phyloP scores from a whole-genome alignment of 1,140 invertebrate genomes.

The Paralvinella palmiformis region DNA sequence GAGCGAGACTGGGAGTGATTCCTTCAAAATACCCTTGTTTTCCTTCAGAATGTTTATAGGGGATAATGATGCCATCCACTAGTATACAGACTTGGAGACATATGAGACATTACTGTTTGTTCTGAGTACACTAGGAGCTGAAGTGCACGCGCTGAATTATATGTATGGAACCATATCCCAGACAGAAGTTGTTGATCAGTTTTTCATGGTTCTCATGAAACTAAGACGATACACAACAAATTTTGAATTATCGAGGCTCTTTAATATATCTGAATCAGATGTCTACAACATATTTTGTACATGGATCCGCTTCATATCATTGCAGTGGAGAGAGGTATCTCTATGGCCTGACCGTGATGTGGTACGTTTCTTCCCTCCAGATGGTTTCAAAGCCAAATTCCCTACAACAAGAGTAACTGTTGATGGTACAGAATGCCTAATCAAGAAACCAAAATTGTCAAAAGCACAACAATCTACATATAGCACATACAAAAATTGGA shows the following conservation, averaged over 20 bases:
- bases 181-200: constrained; percentile 21
- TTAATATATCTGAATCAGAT: constrained; percentile 25
- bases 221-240: constrained; percentile 25
- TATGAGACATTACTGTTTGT: background rate
- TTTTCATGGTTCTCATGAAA: constrained; percentile 31
- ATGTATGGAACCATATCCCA: background rate
- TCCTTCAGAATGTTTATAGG: too few species aligned
- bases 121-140: background rate
- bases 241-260: constrained; percentile 28
- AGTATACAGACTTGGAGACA: background rate
- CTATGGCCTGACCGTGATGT: constrained; percentile 30
- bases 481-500: constrained; percentile 31
- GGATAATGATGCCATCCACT: too few species aligned
- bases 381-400: constrained; percentile 27
- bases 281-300: constrained; percentile 29
- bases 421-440: constrained; percentile 33
- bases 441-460: constrained; percentile 23
- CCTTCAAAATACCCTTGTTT: too few species aligned
- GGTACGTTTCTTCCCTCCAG: constrained; percentile 28
- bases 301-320: constrained; percentile 32
- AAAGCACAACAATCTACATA: constrained; percentile 32
- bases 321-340: constrained; percentile 27
- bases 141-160: background rate
- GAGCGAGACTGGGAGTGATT: too few species aligned
- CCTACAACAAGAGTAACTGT: constrained; percentile 33